Percentiles rank a stretch among this genome's conserved stretches.
These are phyloP conservation scores for Apeira syringaria DNA, from an alignment of 2,888 invertebrate genomes.

Conservation along the genomic window DNA sequence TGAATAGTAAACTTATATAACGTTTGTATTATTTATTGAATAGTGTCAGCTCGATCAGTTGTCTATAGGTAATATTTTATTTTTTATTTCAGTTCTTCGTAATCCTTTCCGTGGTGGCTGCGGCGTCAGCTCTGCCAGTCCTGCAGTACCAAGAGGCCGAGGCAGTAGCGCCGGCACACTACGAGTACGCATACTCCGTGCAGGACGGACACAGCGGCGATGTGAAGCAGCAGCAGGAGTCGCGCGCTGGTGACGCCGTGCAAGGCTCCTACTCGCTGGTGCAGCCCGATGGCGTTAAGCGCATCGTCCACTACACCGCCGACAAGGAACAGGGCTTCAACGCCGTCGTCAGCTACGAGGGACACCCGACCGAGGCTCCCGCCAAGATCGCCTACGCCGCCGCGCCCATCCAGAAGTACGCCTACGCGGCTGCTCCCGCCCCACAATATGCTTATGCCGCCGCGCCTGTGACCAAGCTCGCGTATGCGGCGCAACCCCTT, in stretches of 20 bases:
- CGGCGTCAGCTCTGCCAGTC: slow-evolving; percentile 37
- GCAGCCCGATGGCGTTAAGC: slow-evolving; percentile 72
- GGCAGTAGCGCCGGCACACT: slow-evolving; percentile 64
- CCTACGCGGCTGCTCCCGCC: slow-evolving; percentile 34
- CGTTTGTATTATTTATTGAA: background rate
- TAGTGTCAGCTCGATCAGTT: background rate
- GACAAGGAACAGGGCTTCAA: slow-evolving; percentile 73
- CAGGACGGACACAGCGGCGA: slow-evolving; percentile 72
- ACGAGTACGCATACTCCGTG: slow-evolving; percentile 73
- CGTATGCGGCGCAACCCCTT: slow-evolving; percentile 35
- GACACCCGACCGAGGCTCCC: slow-evolving; percentile 50
- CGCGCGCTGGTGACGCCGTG: slow-evolving; percentile 67
- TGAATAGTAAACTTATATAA: too few species aligned
- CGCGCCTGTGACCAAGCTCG: slow-evolving; percentile 33
- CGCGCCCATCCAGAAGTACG: slow-evolving; percentile 30
- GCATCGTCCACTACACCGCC: slow-evolving; percentile 73
- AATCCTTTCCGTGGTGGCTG: slow-evolving; percentile 53
- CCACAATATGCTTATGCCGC: slow-evolving; percentile 35
- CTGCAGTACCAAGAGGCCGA: slow-evolving; percentile 51
- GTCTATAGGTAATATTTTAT: too few species aligned
- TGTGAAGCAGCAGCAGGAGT: slow-evolving; percentile 72
- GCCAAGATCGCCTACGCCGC: slow-evolving; percentile 37
- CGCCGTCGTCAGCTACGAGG: slow-evolving; percentile 72
- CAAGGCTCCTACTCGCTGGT: slow-evolving; percentile 75
- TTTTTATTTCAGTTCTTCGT: slow-evolving; percentile 52